Evolutionary conservation across 2,888 invertebrate genomes (phyloP).

Genomic region (Druceiella hillmani): DNA sequence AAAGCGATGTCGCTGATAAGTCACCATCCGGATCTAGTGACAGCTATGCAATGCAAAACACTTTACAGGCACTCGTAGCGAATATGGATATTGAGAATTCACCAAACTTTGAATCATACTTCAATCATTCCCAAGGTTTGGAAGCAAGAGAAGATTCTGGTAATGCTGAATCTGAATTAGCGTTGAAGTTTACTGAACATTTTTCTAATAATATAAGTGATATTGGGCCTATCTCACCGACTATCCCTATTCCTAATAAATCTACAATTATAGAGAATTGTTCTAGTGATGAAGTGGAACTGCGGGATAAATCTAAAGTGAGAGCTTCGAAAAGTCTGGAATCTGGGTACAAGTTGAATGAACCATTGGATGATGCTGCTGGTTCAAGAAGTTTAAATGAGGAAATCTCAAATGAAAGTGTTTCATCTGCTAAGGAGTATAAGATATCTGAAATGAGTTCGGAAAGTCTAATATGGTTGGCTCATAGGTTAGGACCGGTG

Average conservation of each 20-base stretch:
- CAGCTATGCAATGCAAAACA: too few species aligned
- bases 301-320: slow-evolving; percentile 26
- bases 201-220: too few species aligned
- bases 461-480: slow-evolving; percentile 86
- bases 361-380: slow-evolving; percentile 18
- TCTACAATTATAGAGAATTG: slow-evolving; percentile 34
- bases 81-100: too few species aligned
- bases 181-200: too few species aligned
- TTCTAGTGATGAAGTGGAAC: slow-evolving; percentile 27
- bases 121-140: too few species aligned
- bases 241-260: slow-evolving; percentile 61
- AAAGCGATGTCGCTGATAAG: too few species aligned
- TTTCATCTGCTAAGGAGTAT: slow-evolving; percentile 25
- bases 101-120: too few species aligned
- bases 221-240: slow-evolving; percentile 54
- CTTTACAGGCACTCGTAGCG: too few species aligned
- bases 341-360: slow-evolving; percentile 26
- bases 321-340: slow-evolving; percentile 31
- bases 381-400: slow-evolving; percentile 28
- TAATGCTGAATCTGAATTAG: too few species aligned
- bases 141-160: too few species aligned
- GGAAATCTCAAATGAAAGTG: slow-evolving; percentile 20
- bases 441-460: slow-evolving; percentile 83
- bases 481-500: slow-evolving; percentile 90
- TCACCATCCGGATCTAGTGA: slow-evolving; percentile 44